These are phyloP conservation scores for Vanessa atalanta DNA, from an alignment of 1,140 invertebrate species.

Conservation along the genomic window DNA sequence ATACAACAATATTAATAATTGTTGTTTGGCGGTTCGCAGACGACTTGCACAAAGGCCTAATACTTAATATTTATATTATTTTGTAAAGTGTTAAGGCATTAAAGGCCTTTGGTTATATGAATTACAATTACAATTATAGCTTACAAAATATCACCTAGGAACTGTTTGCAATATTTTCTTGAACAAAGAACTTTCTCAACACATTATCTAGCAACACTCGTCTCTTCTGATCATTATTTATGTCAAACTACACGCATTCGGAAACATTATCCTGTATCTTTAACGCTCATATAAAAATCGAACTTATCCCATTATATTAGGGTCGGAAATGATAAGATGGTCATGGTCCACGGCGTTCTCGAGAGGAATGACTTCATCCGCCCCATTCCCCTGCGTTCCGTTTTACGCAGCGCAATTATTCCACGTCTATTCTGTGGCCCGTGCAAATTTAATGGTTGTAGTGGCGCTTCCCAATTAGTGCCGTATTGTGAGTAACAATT, in stretches of 20 bases:
- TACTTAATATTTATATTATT: too few species aligned
- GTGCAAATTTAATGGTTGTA: constrained; percentile 61
- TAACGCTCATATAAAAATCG: constrained; percentile 8
- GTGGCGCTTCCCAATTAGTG: constrained; percentile 45
- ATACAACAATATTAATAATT: too few species aligned
- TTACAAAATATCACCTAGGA: neutral
- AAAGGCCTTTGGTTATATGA: too few species aligned
- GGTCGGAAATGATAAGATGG: neutral
- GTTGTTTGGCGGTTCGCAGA: too few species aligned
- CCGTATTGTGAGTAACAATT: constrained; percentile 29
- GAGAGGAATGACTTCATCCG: constrained; percentile 54
- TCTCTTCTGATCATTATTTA: constrained; percentile 44
- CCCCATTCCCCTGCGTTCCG: constrained; percentile 37
- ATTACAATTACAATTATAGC: neutral
- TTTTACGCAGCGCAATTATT: constrained; percentile 51
- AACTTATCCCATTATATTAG: neutral
- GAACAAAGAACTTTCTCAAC: neutral
- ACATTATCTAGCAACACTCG: neutral
- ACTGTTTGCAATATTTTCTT: neutral
- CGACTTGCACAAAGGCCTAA: too few species aligned
- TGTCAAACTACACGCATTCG: constrained; percentile 50
- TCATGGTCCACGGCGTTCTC: neutral
- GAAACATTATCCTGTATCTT: constrained; percentile 38
- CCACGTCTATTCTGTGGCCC: constrained; percentile 44
- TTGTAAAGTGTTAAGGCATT: too few species aligned